Base-by-base conservation (phyloP, 2,888 invertebrate genomes). In the Colletes collaris region DNA sequence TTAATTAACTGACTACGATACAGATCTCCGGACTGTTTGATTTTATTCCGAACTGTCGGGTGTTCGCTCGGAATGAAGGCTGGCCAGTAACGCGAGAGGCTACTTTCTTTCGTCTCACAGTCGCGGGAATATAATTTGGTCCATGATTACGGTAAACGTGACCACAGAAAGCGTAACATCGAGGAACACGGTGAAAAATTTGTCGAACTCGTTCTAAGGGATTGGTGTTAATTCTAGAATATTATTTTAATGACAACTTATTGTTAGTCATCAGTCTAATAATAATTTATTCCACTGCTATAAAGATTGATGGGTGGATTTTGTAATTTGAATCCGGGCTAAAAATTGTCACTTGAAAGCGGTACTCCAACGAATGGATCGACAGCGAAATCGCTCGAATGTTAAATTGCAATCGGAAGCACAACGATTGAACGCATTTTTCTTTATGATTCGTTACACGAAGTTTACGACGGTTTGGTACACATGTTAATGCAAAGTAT, bases 81-180 rank as follows among this genome's bases (percentile, higher is more conserved):
- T 65, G 37, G 19, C 37, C 37, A 55, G 44, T 53, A 60, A 8
- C 27, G 59, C 49, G 50, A 69, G 69, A 19, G 19, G 60, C 60
- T 13, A 78, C 79, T 79, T 79, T 79, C 79, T 78, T 78, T 78
- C 67, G 53, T 64, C 71, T 59, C 50, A 69, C 52, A 44, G 55
- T 6, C 27, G 10, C 35, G 50, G 46, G 50, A 52, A 49, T n/a
- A 27, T 44, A 66, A 66, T 79, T 62, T 46, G 49, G 74, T 13
- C 56, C 40, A 56, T 49, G 62, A 71, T 77, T 71, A 67, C 40
- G 62, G 78, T 67, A 78, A 77, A 78, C 71, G 78, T 53, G 66
- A 55, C 71, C 4, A 79, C 62, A 77, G 71, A 77, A 70, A 79
- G 78, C 71, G 67, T 78, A 67, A 78, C 76, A 78, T 63, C 16